Evolutionary conservation across 2,888 invertebrate species (phyloP).

Genomic region (Acrobasis repandana): DNA sequence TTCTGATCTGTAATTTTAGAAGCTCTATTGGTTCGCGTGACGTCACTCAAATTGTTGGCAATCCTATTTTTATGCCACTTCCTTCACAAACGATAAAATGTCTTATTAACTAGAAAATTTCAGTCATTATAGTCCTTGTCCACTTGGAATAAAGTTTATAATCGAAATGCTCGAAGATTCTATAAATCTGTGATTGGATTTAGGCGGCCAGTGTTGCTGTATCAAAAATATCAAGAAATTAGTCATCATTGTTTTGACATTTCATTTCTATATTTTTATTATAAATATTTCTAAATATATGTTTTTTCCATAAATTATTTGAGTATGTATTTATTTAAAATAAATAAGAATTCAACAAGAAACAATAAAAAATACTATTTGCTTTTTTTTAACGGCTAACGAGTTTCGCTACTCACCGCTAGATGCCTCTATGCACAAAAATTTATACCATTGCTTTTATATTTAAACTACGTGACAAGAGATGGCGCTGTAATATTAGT

Average conservation of each 20-base stretch:
- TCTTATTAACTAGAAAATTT: slow-evolving; percentile 50
- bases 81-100: slow-evolving; percentile 66
- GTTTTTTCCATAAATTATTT: too few relatives aligned
- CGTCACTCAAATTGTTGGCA: slow-evolving; percentile 81
- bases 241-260: neutral
- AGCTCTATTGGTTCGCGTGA: slow-evolving; percentile 73
- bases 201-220: slow-evolving; percentile 47
- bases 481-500: slow-evolving; percentile 34
- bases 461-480: slow-evolving; percentile 36
- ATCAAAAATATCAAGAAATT: neutral
- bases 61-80: slow-evolving; percentile 80
- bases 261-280: neutral
- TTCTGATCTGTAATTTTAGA: slow-evolving; percentile 79
- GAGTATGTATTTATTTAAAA: too few relatives aligned
- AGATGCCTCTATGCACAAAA: neutral
- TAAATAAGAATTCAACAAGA: neutral
- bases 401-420: neutral
- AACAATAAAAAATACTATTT: neutral
- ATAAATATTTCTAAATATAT: neutral
- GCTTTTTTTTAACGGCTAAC: neutral
- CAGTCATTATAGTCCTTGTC: slow-evolving; percentile 56
- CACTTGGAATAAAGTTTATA: slow-evolving; percentile 51
- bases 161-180: slow-evolving; percentile 40
- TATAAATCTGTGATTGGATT: slow-evolving; percentile 52
- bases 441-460: neutral